Evolutionary conservation across 2,888 invertebrate genomes (phyloP).

Genomic region (Morpho helenor): DNA sequence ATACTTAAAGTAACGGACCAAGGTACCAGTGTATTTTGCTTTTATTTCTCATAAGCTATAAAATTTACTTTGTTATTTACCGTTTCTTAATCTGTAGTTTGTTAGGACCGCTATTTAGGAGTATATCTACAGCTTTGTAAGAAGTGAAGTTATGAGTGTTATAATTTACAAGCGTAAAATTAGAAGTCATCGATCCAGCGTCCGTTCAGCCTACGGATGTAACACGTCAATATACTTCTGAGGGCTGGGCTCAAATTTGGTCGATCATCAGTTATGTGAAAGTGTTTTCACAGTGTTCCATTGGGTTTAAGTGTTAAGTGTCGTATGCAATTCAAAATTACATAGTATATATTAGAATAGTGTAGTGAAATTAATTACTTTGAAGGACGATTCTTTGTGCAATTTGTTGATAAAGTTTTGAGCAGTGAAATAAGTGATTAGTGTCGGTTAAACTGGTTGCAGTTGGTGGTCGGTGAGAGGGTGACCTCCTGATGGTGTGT

Average conservation of each 20-base stretch:
- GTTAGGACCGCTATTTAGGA: conserved; percentile 60
- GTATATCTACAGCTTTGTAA: conserved; percentile 34
- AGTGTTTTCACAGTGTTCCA: conserved; percentile 48
- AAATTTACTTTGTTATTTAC: conserved; percentile 72
- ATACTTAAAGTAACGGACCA: conserved; percentile 89
- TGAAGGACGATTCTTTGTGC: conserved; percentile 42
- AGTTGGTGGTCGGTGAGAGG: conserved; percentile 75
- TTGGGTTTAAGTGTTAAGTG: conserved; percentile 27
- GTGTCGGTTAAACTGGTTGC: conserved; percentile 53
- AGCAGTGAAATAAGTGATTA: conserved; percentile 34
- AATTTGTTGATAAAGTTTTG: conserved; percentile 27
- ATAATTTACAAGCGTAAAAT: conserved; percentile 36
- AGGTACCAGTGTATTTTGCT: conserved; percentile 81
- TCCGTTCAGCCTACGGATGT: conserved; percentile 64
- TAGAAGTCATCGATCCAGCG: conserved; percentile 65
- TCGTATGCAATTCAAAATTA: conserved; percentile 11
- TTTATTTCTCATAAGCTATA: conserved; percentile 42
- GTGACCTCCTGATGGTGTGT: conserved; percentile 88
- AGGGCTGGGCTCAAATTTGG: conserved; percentile 68
- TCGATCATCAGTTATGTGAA: conserved; percentile 60
- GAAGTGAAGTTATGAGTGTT: conserved; percentile 30
- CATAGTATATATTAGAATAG: conserved; percentile 10
- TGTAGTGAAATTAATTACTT: conserved; percentile 27
- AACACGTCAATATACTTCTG: conserved; percentile 75
- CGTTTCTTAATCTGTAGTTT: conserved; percentile 55